phyloP scores from a whole-genome alignment of 2,888 invertebrate species.

The Stenotaenia linearis region DNA sequence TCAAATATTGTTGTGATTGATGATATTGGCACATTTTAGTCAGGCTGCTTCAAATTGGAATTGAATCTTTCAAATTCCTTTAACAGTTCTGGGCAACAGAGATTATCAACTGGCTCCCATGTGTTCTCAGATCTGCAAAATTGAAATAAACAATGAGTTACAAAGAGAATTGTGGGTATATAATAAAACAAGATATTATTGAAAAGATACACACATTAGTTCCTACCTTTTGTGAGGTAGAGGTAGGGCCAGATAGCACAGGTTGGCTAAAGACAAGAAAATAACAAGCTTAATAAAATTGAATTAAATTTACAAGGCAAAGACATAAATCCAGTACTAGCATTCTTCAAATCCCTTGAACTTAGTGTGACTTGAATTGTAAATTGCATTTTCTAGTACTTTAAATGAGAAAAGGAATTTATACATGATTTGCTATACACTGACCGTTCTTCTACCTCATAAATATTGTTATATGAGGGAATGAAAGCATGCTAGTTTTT shows the following conservation, averaged over 20 bases:
- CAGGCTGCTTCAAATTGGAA: not conserved
- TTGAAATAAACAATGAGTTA: not conserved
- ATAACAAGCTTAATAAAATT: not conserved
- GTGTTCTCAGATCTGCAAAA: slow-evolving; percentile 30
- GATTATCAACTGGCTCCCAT: slow-evolving; percentile 30
- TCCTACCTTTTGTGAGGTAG: slow-evolving; percentile 32
- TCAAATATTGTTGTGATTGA: not conserved
- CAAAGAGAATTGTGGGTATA: not conserved
- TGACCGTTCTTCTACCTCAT: slow-evolving; percentile 5
- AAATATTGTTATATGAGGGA: not conserved
- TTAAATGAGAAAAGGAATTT: not conserved
- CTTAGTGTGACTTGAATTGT: not conserved
- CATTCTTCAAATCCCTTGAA: not conserved
- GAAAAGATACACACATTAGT: not conserved
- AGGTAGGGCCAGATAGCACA: slow-evolving; percentile 32
- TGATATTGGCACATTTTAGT: not conserved
- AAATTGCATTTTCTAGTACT: not conserved
- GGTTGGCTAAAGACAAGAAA: slow-evolving; percentile 29
- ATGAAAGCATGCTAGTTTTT: slow-evolving; percentile 2
- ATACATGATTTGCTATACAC: not conserved
- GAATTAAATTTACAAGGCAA: no score
- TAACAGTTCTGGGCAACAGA: slow-evolving; percentile 19
- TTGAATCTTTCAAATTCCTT: not conserved
- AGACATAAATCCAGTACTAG: not conserved
- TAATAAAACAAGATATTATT: no score